phyloP scores from a whole-genome alignment of 2,797 vertebrate species.

The Sebastes elongatus region DNA sequence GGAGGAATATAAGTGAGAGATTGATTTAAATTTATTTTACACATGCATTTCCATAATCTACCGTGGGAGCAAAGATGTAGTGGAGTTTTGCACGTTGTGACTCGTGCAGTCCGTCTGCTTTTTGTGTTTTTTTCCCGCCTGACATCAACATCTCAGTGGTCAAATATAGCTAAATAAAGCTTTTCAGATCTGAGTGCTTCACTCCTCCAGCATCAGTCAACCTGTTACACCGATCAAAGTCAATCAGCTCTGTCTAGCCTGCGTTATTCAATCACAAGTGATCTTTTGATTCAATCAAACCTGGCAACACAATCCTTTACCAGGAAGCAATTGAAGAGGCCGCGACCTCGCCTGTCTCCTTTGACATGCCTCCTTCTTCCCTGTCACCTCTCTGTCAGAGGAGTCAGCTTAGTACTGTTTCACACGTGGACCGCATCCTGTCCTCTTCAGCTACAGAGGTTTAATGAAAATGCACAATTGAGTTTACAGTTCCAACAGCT shows the following conservation, averaged over 20 bases:
- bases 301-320: slow-evolving; percentile 32
- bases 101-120: not conserved
- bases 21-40: not conserved
- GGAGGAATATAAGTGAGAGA: not conserved
- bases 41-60: not conserved
- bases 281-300: slow-evolving; percentile 36
- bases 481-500: slow-evolving; percentile 67
- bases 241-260: slow-evolving; percentile 14
- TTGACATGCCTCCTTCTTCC: slow-evolving; percentile 32
- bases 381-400: slow-evolving; percentile 31
- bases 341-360: slow-evolving; percentile 9
- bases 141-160: not conserved
- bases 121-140: not conserved
- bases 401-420: slow-evolving; percentile 9
- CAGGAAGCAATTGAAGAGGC: slow-evolving; percentile 33
- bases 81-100: not conserved
- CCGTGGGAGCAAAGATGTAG: not conserved
- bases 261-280: slow-evolving; percentile 26
- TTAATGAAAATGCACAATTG: slow-evolving; percentile 71
- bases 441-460: slow-evolving; percentile 19
- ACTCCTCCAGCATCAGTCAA: not conserved
- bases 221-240: slow-evolving; percentile 1
- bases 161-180: not conserved
- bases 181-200: not conserved
- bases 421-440: slow-evolving; percentile 36